These are phyloP conservation scores for Scaptomyza reducta DNA, from an alignment of 2,888 invertebrate species.

Conservation along the genomic window DNA sequence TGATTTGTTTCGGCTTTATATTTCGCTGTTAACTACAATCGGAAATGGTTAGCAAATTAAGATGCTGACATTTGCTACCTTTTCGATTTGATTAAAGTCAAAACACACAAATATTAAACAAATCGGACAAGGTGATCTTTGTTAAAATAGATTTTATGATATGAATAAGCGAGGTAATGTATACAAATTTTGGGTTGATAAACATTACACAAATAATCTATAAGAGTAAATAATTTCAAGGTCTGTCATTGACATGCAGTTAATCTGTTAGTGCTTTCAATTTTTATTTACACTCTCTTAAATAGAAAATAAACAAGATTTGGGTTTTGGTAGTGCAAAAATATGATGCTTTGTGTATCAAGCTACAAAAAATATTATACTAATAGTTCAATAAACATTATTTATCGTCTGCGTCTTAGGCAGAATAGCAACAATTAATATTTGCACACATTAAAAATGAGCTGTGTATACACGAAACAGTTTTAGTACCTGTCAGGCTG, in stretches of 20 bases:
- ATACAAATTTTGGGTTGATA: conserved; percentile 6
- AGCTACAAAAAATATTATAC: conserved; percentile 32
- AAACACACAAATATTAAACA: too few species aligned
- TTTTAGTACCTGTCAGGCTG: conserved; percentile 48
- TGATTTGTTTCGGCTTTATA: background rate
- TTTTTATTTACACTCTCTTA: background rate
- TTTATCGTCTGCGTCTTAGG: conserved; percentile 36
- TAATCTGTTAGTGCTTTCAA: conserved; percentile 9
- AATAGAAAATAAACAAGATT: background rate
- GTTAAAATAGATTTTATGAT: background rate
- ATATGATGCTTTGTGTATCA: background rate
- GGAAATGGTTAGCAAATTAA: background rate
- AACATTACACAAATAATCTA: conserved; percentile 3
- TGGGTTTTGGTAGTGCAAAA: background rate
- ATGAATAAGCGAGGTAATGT: background rate
- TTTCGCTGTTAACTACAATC: background rate
- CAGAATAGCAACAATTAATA: conserved; percentile 46
- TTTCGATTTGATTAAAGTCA: background rate
- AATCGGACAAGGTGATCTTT: background rate
- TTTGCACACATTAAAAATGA: conserved; percentile 38
- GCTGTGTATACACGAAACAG: conserved; percentile 36
- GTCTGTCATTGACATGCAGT: conserved; percentile 21
- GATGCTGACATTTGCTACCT: background rate
- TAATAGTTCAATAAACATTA: conserved; percentile 47
- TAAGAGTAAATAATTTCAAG: conserved; percentile 2